Evolutionary conservation across 2,113 vertebrate species (phyloP), one percentile per base, ranked within the genome.

Genomic region (Eleginops maclovinus): DNA sequence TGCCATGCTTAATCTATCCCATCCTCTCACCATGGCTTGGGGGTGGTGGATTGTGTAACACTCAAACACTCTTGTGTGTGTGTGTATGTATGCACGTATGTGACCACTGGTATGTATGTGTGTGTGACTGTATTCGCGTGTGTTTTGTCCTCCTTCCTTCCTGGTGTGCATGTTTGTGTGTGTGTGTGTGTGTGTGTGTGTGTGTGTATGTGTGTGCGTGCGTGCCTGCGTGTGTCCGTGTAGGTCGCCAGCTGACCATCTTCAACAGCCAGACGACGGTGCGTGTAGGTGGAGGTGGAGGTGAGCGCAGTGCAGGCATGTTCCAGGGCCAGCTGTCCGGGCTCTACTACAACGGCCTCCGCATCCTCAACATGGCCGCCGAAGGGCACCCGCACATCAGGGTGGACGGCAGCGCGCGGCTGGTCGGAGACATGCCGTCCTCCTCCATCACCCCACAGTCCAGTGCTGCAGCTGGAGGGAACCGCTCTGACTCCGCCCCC

Each of bases 211-310:
- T 85, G 92, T 71, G 91, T 92, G 22, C 56, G 76, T 79, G 63
- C 64, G 71, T 54, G 68, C 56, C 63, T 43, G 26, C 26, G 72
- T 90, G 92, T 80, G 92, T 93, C 95, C 88, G 54, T 91, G 84
- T 95, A 99, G 98, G 98, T 86, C 97, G 98, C 87, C 98, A 99
- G 95, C 96, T 99, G 92, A 99, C 98, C 95, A 99, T 99, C 96
- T 99, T 99, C 97, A 99, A 99, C 96, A 99, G 98, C 93, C 98
- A 99, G 96, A 98, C 97, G 76, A 99, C 97, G 76, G 99, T 99
- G 94, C 96, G 96, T 87, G 98, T 99, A 82, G 98, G 98, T 83
- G 97, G 98, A 84, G 98, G 98, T 83, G 97, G 98, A 84, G 96
- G 95, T 71, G 97, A 99, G 86, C 93, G 93, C 7, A 85, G 88